phyloP scores from a whole-genome alignment of 2,888 invertebrate species.

The Pseudoips prasinana region DNA sequence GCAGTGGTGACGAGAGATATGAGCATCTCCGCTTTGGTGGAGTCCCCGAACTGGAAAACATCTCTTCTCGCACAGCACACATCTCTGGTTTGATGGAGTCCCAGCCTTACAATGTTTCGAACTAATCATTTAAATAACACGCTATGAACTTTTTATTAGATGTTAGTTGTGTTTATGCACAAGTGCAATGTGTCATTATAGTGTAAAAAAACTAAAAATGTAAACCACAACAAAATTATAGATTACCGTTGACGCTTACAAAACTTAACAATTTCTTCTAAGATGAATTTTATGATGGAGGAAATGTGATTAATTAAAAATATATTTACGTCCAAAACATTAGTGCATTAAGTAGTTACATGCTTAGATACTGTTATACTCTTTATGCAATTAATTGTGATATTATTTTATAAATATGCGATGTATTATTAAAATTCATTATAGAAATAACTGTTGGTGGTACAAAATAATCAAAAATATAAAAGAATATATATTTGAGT shows the following conservation, averaged over 20 bases:
- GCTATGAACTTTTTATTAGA: no score
- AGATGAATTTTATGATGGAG: no score
- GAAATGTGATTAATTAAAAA: not conserved
- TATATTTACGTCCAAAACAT: conserved; percentile 20
- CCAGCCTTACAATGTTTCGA: no score
- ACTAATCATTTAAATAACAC: no score
- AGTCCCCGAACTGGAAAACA: no score
- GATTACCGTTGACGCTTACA: conserved; percentile 3
- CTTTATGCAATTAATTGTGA: conserved; percentile 26
- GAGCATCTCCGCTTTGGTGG: no score
- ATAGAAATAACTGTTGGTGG: conserved; percentile 17
- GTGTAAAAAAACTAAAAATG: conserved; percentile 1
- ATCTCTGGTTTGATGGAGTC: no score
- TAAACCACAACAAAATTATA: conserved; percentile 1
- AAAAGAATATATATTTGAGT: conserved; percentile 4
- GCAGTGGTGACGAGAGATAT: no score
- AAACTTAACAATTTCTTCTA: not conserved
- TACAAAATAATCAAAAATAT: conserved; percentile 16
- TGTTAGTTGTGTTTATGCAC: conserved; percentile 9
- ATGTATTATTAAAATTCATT: conserved; percentile 12
- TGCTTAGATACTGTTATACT: conserved; percentile 18
- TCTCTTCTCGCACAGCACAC: no score
- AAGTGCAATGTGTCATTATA: conserved; percentile 8
- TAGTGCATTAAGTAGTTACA: conserved; percentile 13
- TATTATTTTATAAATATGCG: conserved; percentile 28